Evolutionary conservation across 1,140 invertebrate species (phyloP).

Genomic region (Zaprionus ornatus): DNA sequence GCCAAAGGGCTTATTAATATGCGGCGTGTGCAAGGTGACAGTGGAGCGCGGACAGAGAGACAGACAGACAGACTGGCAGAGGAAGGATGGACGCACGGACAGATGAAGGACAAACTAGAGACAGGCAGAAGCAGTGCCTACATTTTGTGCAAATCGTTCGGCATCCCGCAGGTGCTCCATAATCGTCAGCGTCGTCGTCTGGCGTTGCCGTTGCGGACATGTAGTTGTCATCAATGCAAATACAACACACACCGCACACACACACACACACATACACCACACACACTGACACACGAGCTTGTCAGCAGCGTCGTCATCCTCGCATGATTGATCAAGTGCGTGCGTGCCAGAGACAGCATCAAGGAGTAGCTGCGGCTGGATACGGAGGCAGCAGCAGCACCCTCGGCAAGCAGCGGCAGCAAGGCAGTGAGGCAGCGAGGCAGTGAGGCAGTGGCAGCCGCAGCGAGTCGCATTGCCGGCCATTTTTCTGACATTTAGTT

Average conservation of each 20-base stretch:
- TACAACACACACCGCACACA: slow-evolving; percentile 47
- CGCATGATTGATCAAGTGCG: slow-evolving; percentile 80
- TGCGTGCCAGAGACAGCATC: slow-evolving; percentile 70
- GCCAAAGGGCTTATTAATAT: slow-evolving; percentile 77
- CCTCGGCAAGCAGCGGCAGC: no score
- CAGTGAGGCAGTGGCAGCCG: slow-evolving; percentile 11
- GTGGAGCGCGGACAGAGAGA: slow-evolving; percentile 10
- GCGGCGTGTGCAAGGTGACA: slow-evolving; percentile 59
- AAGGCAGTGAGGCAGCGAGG: no score
- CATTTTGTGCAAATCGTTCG: slow-evolving; percentile 44
- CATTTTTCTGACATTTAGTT: slow-evolving; percentile 82
- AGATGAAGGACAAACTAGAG: not conserved
- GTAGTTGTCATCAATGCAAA: slow-evolving; percentile 81
- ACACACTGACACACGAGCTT: slow-evolving; percentile 15
- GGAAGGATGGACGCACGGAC: not conserved
- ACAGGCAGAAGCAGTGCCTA: slow-evolving; percentile 27
- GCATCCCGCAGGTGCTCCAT: slow-evolving; percentile 48
- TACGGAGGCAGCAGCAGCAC: not conserved
- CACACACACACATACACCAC: slow-evolving; percentile 16
- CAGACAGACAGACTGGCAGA: not conserved
- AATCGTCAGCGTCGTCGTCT: slow-evolving; percentile 38
- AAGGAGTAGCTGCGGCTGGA: slow-evolving; percentile 32
- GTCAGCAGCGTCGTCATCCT: slow-evolving; percentile 53
- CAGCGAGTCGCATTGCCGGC: slow-evolving; percentile 50
- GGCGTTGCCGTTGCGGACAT: slow-evolving; percentile 60